phyloP scores from a whole-genome alignment of 2,797 vertebrate genomes.

The Amphiprion clarkii region DNA sequence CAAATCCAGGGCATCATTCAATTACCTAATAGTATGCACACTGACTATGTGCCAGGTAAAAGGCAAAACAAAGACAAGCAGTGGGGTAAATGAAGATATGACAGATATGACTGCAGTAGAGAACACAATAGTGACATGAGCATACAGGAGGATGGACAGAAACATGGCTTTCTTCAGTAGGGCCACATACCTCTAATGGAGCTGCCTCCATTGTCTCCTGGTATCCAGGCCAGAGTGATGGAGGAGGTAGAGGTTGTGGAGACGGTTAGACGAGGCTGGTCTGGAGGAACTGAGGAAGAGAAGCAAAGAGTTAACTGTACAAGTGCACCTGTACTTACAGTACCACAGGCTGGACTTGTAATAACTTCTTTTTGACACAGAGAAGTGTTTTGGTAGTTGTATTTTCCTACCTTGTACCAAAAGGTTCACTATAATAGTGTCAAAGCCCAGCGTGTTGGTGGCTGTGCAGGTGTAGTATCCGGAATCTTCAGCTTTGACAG shows the following conservation, averaged over 20 bases:
- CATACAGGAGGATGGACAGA: conserved; percentile 11
- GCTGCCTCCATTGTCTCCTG: conserved; percentile 98
- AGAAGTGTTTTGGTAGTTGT: not conserved
- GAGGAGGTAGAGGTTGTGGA: conserved; percentile 98
- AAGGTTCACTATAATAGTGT: conserved; percentile 98
- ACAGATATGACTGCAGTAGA: conserved; percentile 12
- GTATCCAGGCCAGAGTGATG: conserved; percentile 98
- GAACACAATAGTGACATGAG: conserved; percentile 18
- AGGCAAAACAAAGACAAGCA: conserved; percentile 15
- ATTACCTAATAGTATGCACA: conserved; percentile 47
- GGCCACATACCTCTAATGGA: conserved; percentile 92
- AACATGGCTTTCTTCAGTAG: not conserved
- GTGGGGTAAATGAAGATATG: conserved; percentile 5
- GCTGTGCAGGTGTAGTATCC: conserved; percentile 99
- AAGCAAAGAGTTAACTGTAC: conserved; percentile 18
- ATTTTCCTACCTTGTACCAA: conserved; percentile 93
- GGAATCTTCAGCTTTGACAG: conserved; percentile 96
- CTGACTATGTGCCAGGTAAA: conserved; percentile 16
- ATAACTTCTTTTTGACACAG: not conserved
- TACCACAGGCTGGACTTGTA: not conserved
- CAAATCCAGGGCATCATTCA: conserved; percentile 48
- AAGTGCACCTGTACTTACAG: not conserved
- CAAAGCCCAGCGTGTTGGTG: conserved; percentile 97
- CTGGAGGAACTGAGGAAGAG: conserved; percentile 89
- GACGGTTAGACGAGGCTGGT: conserved; percentile 96